Conservation (phyloP, 2,888 invertebrate species). For the Drosophila demipolita region DNA sequence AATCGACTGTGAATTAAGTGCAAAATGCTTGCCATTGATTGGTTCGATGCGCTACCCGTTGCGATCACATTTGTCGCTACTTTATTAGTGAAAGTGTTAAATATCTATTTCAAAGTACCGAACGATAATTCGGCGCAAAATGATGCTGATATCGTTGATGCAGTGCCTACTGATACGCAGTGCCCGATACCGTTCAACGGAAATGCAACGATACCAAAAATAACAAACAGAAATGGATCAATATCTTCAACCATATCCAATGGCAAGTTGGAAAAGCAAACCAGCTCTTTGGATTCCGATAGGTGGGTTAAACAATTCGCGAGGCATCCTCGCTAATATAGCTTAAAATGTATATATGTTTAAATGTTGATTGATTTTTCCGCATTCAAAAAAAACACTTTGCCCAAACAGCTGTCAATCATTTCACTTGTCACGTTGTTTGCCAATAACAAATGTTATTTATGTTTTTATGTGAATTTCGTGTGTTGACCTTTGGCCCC, state of each 20-base stretch:
- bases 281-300: constrained; percentile 73
- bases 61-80: constrained; percentile 63
- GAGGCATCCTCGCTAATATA: background rate
- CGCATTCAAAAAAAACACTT: constrained; percentile 10
- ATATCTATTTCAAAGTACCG: constrained; percentile 61
- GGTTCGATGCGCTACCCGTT: constrained; percentile 79
- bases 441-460: background rate
- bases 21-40: constrained; percentile 71
- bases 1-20: constrained; percentile 23
- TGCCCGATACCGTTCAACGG: constrained; percentile 12
- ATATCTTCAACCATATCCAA: constrained; percentile 35
- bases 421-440: constrained; percentile 21
- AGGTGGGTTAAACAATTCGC: constrained; percentile 66
- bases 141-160: constrained; percentile 35
- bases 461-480: constrained; percentile 1
- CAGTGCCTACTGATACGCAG: constrained; percentile 25
- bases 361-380: constrained; percentile 4
- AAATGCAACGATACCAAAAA: background rate
- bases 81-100: constrained; percentile 73
- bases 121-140: constrained; percentile 36
- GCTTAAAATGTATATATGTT: background rate
- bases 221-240: constrained; percentile 10
- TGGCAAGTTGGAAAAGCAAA: constrained; percentile 75
- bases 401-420: constrained; percentile 41
- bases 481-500: constrained; percentile 9